Percentiles rank a stretch among this genome's conserved stretches.
Conservation (phyloP, 2,797 vertebrate genomes). For the Leucoraja ocellata region DNA sequence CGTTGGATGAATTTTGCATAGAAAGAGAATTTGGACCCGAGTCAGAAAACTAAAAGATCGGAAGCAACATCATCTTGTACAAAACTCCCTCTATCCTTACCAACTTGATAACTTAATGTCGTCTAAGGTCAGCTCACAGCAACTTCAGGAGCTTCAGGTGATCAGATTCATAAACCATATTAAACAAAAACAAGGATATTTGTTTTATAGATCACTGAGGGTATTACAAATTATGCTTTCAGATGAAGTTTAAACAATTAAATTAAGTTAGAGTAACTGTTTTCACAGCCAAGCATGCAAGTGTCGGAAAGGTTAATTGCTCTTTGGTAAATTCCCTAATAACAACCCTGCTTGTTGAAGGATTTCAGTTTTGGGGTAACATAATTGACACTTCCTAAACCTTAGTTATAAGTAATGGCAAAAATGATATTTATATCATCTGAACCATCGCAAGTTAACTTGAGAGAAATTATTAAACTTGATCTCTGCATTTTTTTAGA, state of each 20-base stretch:
- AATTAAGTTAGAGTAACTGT: not conserved
- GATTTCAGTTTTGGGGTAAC: not conserved
- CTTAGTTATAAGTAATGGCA: not conserved
- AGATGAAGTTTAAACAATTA: not conserved
- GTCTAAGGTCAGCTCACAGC: not conserved
- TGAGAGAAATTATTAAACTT: not conserved
- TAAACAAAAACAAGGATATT: not conserved
- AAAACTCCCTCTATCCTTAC: not conserved
- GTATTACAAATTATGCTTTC: not conserved
- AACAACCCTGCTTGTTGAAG: not conserved
- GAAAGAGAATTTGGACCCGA: not conserved
- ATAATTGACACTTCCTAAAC: not conserved
- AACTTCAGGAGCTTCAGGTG: not conserved
- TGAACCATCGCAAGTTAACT: not conserved
- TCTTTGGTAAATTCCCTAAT: not conserved
- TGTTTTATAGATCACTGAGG: too few relatives aligned
- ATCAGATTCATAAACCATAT: not conserved
- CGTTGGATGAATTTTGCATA: not conserved
- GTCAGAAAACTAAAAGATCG: not conserved
- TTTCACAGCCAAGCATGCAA: not conserved
- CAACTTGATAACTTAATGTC: not conserved
- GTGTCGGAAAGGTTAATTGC: not conserved
- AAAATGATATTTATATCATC: not conserved
- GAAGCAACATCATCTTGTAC: not conserved
- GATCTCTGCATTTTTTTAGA: not conserved